Evolutionary conservation across 2,888 invertebrate species (phyloP).

Genomic region (Drosophila paranaensis): DNA sequence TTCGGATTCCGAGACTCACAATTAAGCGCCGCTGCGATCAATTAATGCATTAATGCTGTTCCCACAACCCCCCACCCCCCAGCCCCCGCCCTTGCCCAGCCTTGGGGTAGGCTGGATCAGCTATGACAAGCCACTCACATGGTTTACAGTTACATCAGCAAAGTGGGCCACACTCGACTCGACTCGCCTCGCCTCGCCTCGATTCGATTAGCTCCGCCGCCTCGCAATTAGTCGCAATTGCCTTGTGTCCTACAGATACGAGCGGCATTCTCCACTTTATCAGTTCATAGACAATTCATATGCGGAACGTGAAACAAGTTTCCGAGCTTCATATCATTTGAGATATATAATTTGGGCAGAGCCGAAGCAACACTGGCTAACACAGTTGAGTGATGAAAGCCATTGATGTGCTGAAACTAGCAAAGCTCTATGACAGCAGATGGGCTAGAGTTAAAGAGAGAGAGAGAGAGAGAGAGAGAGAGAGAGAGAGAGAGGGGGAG

Average conservation of each 20-base stretch:
- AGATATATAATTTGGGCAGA: background rate
- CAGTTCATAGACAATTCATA: constrained; percentile 10
- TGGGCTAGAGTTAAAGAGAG: too few species aligned
- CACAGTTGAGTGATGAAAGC: too few species aligned
- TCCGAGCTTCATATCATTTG: background rate
- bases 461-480: too few species aligned
- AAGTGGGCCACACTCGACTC: constrained; percentile 27
- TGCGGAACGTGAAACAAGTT: background rate
- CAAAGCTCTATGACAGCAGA: too few species aligned
- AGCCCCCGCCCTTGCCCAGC: background rate
- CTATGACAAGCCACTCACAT: background rate
- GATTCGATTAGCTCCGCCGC: constrained; percentile 22
- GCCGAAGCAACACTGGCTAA: background rate
- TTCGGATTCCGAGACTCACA: constrained; percentile 37
- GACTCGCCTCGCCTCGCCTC: background rate
- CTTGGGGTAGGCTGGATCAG: background rate
- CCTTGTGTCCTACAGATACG: constrained; percentile 30
- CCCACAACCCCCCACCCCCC: background rate
- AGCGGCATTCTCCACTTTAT: constrained; percentile 18
- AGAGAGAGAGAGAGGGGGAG: too few species aligned
- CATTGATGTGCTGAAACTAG: too few species aligned
- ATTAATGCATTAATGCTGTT: constrained; percentile 48
- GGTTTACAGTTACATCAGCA: constrained; percentile 16
- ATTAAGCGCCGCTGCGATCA: constrained; percentile 47
- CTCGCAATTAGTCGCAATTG: constrained; percentile 46